Percentiles rank a stretch among this genome's conserved stretches.
phyloP scores from a whole-genome alignment of 2,797 vertebrate species.

The Pangasius macronema region DNA sequence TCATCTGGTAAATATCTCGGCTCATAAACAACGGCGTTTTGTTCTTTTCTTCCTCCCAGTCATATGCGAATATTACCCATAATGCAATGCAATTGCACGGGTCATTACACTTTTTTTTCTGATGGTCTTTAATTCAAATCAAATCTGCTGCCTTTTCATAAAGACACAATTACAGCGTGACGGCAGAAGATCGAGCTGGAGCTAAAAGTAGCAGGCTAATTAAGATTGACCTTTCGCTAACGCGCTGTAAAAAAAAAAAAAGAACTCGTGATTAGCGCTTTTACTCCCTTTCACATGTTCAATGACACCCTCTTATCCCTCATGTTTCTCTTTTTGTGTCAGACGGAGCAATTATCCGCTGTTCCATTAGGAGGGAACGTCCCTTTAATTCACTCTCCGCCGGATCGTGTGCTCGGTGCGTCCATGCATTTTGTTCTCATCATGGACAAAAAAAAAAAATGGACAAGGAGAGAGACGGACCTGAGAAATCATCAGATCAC shows the following conservation, averaged over 20 bases:
- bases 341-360: conserved; percentile 56
- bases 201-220: conserved; percentile 60
- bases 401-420: conserved; percentile 38
- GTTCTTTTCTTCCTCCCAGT: not conserved
- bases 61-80: conserved; percentile 48
- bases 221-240: conserved; percentile 59
- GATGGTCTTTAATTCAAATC: conserved; percentile 56
- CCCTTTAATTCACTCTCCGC: conserved; percentile 64
- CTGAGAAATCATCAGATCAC: conserved; percentile 52
- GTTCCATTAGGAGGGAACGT: conserved; percentile 52
- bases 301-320: conserved; percentile 52
- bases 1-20: conserved; percentile 23
- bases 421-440: conserved; percentile 47
- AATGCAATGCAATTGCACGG: conserved; percentile 45
- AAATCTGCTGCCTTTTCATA: conserved; percentile 57
- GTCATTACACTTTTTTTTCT: conserved; percentile 48
- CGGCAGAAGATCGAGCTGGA: conserved; percentile 40
- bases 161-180: conserved; percentile 53
- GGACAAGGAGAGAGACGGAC: conserved; percentile 30
- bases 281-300: conserved; percentile 57
- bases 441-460: conserved; percentile 16
- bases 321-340: conserved; percentile 50
- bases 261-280: conserved; percentile 52
- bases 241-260: conserved; percentile 52
- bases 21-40: conserved; percentile 41